Base-by-base conservation (phyloP, 30 jellyfish, hydroid and myxozoan genomes). In the Morbakka virulenta region DNA sequence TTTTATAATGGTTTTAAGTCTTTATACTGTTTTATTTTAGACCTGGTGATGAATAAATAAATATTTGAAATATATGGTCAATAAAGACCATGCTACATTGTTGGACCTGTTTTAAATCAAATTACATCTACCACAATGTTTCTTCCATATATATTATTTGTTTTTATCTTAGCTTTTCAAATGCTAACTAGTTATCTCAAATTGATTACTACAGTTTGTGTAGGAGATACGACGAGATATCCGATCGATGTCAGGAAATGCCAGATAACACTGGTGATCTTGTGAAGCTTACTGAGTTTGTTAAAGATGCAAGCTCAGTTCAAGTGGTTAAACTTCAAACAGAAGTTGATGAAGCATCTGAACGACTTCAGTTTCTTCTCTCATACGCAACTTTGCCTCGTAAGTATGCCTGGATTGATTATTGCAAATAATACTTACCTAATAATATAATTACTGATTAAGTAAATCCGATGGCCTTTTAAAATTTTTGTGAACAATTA, bases 221-320 rank as follows among this genome's bases (percentile, higher is more conserved):
- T 67, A 68, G 68, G 41, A 34, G 83, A 31, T 90, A 75, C 35
- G 97, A 90, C 41, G 94, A 83, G 49, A 84, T 90, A 6, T 90
- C 96, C 0, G 97, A 90, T 48, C 69, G 87, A 32, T 90, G 97
- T 67, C 97, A 90, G 72, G 97, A 90, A 68, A 90, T 84, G 85
- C 96, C 97, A 0, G 97, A 90, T 36, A 66, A 76, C 32, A 90
- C 96, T 6, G 52, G 85, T 27, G 97, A 90, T 29, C 51, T 90
- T 24, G 96, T 90, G 17, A 50, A 30, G 11, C 76, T 90, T 24
- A 78, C 69, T 20, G 89, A 83, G 22, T 90, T 66, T 49, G 87
- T 90, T 66, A 90, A 79, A 52, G 87, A 90, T 28, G 97, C 97
- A 22, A 83, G 96, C 51, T 65, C 91, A 28, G 97, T 82, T 49